Conservation (phyloP, 2,888 invertebrate species). For the Ophion obscuratus region DNA sequence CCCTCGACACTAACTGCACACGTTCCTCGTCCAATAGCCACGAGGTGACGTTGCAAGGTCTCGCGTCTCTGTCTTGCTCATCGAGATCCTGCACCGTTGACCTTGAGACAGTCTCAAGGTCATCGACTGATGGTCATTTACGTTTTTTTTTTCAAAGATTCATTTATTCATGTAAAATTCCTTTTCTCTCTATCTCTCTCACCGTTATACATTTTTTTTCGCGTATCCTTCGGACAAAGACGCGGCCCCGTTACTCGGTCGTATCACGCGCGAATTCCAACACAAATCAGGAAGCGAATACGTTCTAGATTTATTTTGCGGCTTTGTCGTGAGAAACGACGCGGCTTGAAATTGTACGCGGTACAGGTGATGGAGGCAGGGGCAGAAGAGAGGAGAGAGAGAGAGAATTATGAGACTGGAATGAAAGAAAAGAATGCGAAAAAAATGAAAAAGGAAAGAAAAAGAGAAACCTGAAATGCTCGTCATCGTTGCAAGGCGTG, state of each 20-base stretch:
- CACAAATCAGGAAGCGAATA: constrained; percentile 51
- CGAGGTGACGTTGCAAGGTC: constrained; percentile 70
- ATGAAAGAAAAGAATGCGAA: background rate
- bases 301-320: constrained; percentile 33
- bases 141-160: background rate
- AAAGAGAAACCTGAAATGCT: constrained; percentile 18
- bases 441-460: constrained; percentile 3
- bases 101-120: background rate
- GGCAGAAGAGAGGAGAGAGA: background rate
- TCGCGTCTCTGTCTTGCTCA: constrained; percentile 23
- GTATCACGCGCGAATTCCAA: constrained; percentile 28
- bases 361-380: background rate
- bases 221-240: background rate
- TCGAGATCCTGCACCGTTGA: constrained; percentile 14
- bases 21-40: background rate
- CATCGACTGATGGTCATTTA: background rate
- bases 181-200: background rate
- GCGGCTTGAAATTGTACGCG: background rate
- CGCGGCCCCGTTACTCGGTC: constrained; percentile 40
- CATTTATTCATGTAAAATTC: background rate
- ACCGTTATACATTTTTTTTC: background rate
- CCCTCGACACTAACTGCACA: constrained; percentile 27
- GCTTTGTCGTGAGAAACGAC: background rate
- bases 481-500: constrained; percentile 52
- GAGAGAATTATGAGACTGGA: constrained; percentile 17